Evolutionary conservation across 2,797 vertebrate genomes (phyloP), one percentile per base, ranked within the genome.

Genomic region (Tangara arthus): DNA sequence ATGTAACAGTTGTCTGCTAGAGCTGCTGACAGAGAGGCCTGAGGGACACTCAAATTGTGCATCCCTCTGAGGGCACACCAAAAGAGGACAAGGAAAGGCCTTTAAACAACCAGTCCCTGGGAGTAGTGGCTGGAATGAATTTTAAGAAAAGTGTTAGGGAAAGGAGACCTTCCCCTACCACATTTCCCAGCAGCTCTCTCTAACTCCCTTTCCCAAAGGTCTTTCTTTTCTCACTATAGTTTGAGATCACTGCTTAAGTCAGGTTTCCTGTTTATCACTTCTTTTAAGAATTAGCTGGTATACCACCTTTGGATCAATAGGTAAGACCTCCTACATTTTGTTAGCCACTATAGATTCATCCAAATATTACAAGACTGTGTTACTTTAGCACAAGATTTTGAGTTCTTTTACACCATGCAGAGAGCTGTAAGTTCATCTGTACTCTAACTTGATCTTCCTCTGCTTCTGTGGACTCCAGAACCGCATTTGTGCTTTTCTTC

Each of bases 401-500:
- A 19, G 37, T 30, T 84, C 32, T 10, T 5, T 78, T 61, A 53
- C 14, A 37, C 11, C 5, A 32, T 26, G 37, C 4, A 63, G 18
- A 83, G 6, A 59, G 15, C 18, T 63, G 23, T 56, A 79, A 87
- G n/a, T 34, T 76, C 22, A 37, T 44, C 59, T 69, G 9, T 57
- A n/a, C 15, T 83, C 6, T 37, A 10, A 55, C 18, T 14, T 28
- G 5, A 63, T 14, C 16, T 84, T 76, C 30, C 32, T 26, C 20
- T 65, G 28, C 14, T 60, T 89, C 28, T 61, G 16, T 72, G n/a
- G 39, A 68, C 23, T n/a, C 55, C 42, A 65, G 63, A 23, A 69
- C 15, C 70, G 22, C 6, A 35, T 10, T 39, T 0, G 0, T 30
- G 23, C 14, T 82, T n/a, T 80, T 60, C 24, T 70, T 82, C 34